A percentile compares a stretch with the other conserved stretches of the same genome.
phyloP scores from a whole-genome alignment of 1,140 invertebrate genomes.

The Caerostris darwini region DNA sequence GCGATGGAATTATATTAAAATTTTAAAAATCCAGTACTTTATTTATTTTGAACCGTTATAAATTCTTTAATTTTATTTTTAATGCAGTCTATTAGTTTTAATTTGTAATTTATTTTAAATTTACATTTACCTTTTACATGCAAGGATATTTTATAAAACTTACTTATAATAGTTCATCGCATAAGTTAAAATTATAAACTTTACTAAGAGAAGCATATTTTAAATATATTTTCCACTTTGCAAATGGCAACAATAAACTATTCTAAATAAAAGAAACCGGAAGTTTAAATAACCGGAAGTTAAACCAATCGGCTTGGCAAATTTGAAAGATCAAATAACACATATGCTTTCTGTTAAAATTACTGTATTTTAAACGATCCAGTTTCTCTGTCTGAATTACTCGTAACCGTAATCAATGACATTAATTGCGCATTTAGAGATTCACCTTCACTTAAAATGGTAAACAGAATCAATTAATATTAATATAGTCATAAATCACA shows the following conservation, averaged over 20 bases:
- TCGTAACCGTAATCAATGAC: background rate
- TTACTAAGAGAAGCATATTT: no score
- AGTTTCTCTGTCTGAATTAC: background rate
- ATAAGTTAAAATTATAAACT: no score
- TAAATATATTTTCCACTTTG: no score
- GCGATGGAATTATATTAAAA: no score
- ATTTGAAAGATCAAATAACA: background rate
- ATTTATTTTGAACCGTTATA: no score
- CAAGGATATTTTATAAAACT: no score
- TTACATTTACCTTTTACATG: no score
- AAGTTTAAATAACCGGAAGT: background rate
- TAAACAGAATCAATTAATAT: background rate
- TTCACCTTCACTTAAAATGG: background rate
- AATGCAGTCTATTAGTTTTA: no score
- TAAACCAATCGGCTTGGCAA: background rate
- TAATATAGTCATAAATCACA: conserved; percentile 31
- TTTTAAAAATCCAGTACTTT: no score
- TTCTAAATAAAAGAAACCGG: background rate
- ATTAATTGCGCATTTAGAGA: background rate
- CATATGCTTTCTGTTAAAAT: background rate
- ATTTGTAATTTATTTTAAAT: no score
- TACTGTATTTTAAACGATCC: background rate
- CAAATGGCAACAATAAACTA: background rate
- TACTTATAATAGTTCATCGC: no score
- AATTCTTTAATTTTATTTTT: no score